These are phyloP conservation scores for Lepidonotus clava DNA, from an alignment of 2,888 invertebrate species.

Conservation along the genomic window DNA sequence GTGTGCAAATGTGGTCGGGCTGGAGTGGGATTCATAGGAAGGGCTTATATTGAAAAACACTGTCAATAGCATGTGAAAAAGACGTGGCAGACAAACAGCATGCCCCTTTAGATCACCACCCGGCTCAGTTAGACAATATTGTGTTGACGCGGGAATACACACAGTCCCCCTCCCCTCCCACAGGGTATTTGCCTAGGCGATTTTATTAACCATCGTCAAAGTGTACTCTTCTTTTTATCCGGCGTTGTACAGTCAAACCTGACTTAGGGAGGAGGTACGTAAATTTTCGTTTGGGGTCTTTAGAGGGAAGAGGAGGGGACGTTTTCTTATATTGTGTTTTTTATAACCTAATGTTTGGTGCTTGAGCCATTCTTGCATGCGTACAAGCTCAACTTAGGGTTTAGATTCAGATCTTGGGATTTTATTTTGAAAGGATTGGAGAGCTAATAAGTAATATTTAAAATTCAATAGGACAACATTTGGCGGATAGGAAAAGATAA, in stretches of 20 bases:
- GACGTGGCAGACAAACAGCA: constrained; percentile 21
- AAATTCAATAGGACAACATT: too few species aligned
- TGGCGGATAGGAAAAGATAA: too few species aligned
- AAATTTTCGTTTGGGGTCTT: too few species aligned
- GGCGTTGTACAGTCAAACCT: neutral
- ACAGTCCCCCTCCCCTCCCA: neutral
- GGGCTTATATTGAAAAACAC: constrained; percentile 31
- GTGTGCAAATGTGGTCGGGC: constrained; percentile 33
- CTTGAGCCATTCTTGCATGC: too few species aligned
- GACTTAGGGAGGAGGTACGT: too few species aligned
- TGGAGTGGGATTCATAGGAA: neutral
- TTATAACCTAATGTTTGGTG: too few species aligned
- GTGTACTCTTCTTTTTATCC: constrained; percentile 1
- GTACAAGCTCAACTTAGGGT: too few species aligned
- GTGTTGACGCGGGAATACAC: neutral
- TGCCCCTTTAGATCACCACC: constrained; percentile 33
- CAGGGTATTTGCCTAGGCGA: constrained; percentile 21
- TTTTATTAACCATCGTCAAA: constrained; percentile 19
- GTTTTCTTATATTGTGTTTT: too few species aligned
- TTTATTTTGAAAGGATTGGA: too few species aligned
- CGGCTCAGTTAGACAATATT: constrained; percentile 27
- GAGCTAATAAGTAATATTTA: too few species aligned
- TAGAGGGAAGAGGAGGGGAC: too few species aligned
- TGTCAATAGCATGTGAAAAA: neutral
- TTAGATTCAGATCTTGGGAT: too few species aligned